Evolutionary conservation across 2,797 vertebrate genomes (phyloP), one percentile per base, ranked within the genome.

Genomic region (Toxotes lorentzi): DNA sequence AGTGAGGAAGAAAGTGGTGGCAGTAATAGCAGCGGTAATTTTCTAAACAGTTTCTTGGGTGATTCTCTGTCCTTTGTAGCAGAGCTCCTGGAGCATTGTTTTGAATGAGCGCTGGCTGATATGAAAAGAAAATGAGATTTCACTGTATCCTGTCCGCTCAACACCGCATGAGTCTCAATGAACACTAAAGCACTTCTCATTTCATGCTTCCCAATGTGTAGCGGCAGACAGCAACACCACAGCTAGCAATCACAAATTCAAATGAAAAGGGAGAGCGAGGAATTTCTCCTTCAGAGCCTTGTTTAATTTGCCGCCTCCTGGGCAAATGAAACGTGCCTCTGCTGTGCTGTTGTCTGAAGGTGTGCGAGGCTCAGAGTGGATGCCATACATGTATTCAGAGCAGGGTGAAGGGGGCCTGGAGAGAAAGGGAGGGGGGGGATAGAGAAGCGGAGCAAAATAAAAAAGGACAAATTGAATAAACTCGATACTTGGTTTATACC

Each of bases 281-380:
- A 81, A 86, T 88, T 78, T 81, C 82, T 86, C 84, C 79, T 82
- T 84, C 76, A 65, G 77, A 80, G 73, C 78, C 75, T 81, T 90
- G 92, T 92, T 93, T 90, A 90, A 92, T 93, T 93, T 92, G 86
- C 85, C 66, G 74, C 92, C 89, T 91, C 84, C 78, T 83, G 86
- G 90, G 82, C 86, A 83, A 86, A 51, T 63, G 84, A 88, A 88
- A 90, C 65, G 77, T 85, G 81, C 81, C 69, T 66, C 70, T 27
- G 79, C 76, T 81, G 76, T 51, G 77, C 78, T 81, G 88, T 84
- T 89, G 87, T 91, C 77, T 78, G 87, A 81, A 83, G 83, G 76
- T 84, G 73, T 82, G 76, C 35, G 32, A 69, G 75, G 69, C 70
- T 84, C 71, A 34, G 51, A 74, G 62, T 65, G 65, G 82, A 84